A percentile compares a stretch with the other conserved stretches of the same genome.
These are phyloP conservation scores for Mus pahari DNA, from an alignment of 2,113 vertebrate genomes.

Conservation along the genomic window DNA sequence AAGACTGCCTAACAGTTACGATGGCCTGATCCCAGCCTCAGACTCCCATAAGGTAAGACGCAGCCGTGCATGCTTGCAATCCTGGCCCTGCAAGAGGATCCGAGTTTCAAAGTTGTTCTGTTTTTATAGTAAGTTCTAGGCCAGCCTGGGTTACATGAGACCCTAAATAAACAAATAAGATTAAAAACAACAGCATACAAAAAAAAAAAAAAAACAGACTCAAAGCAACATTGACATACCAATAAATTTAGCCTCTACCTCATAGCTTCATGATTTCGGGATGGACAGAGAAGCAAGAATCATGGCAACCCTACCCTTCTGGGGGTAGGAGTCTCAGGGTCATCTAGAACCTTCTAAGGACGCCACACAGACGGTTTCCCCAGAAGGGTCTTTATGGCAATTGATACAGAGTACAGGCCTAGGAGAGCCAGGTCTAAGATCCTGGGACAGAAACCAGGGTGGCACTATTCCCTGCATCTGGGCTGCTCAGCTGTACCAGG, in stretches of 20 bases:
- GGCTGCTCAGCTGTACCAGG: neutral
- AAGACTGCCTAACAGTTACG: neutral
- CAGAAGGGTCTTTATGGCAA: neutral
- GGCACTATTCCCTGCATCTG: neutral
- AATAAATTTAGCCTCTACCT: neutral
- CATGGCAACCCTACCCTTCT: rapidly evolving
- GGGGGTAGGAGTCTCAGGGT: neutral
- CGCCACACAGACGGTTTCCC: rapidly evolving
- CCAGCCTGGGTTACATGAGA: neutral
- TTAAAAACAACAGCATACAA: neutral
- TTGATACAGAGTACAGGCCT: neutral
- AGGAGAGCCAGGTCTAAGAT: neutral
- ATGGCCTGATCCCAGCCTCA: neutral
- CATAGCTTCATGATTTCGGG: neutral
- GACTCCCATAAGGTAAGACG: neutral
- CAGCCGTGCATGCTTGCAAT: too few relatives aligned
- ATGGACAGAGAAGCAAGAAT: neutral
- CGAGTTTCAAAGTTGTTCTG: neutral
- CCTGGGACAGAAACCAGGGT: neutral
- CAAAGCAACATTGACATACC: neutral
- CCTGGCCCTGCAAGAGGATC: neutral
- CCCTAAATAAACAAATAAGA: neutral
- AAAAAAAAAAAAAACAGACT: neutral
- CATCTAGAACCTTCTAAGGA: neutral
- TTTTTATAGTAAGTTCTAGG: neutral